These are phyloP conservation scores for Phaethornis superciliosus DNA, from an alignment of 2,113 vertebrate species.

Conservation along the genomic window DNA sequence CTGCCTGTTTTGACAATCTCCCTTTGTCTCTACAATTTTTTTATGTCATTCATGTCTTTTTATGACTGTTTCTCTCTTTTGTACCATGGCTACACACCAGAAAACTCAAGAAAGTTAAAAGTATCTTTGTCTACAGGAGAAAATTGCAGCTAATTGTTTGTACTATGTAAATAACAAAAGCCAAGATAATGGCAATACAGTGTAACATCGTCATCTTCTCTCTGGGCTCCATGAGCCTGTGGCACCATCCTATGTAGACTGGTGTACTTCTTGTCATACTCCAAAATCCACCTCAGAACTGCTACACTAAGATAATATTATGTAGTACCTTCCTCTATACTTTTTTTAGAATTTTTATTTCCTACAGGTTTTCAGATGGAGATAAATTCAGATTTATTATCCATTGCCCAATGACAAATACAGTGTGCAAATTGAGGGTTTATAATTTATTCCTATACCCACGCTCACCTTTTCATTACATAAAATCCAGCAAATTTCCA, in stretches of 20 bases:
- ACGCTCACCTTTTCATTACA: not conserved
- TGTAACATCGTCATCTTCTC: not conserved
- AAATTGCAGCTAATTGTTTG: not conserved
- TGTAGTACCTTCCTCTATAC: not conserved
- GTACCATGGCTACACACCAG: not conserved
- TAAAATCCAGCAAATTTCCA: not conserved
- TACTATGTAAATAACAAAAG: not conserved
- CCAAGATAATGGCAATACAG: not conserved
- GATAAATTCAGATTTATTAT: not conserved
- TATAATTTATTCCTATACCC: not conserved
- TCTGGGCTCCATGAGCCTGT: not conserved
- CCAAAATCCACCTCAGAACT: not conserved
- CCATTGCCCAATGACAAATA: not conserved
- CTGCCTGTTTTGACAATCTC: not conserved
- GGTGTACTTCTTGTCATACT: not conserved
- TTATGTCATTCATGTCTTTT: not conserved
- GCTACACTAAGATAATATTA: not conserved
- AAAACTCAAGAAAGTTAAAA: not conserved
- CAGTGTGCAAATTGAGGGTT: not conserved
- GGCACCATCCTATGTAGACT: constrained; percentile 8
- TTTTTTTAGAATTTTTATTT: not conserved
- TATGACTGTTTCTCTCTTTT: not conserved
- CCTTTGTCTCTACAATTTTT: not conserved
- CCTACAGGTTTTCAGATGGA: not conserved
- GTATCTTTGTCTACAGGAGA: not conserved